Evolutionary conservation across 2,888 invertebrate species (phyloP), one percentile per base, ranked within the genome.

Genomic region (Orchesellides sinensis): DNA sequence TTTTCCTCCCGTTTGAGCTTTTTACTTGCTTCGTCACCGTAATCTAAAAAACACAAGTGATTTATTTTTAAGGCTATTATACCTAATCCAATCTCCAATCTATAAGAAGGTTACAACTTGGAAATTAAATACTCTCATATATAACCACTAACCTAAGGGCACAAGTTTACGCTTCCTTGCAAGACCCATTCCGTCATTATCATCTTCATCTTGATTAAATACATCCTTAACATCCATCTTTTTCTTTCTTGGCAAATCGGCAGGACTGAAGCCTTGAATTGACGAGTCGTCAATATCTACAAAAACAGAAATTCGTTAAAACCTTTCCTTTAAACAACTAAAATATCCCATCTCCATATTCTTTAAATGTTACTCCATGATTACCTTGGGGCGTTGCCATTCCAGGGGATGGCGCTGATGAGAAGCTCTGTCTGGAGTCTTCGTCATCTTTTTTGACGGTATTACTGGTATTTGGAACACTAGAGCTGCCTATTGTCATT

Each of bases 151-250:
- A 94, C 94, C 94, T 89, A 95, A 91, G 88, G 95, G 95, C 89
- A 95, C 94, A 88, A 96, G 91, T 92, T 95, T 96, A 87, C 96
- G 92, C 90, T 94, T 95, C 90, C 94, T 95, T 74, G 91, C 90
- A 40, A 90, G 89, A 79, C 91, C 90, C 65, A 91, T 90, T 78
- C 89, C 90, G 82, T 90, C 91, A 77, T 94, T 94, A 84, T 92
- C 92, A 87, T 95, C 89, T 61, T 89, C 95, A 88, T 96, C 96
- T 81, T 94, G 95, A 90, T 95, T 96, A 89, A 96, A 96, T 2
- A 96, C 96, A 89, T 95, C 95, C 86, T 95, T 94, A 0, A 96
- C 93, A 86, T 95, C 95, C 83, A 95, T 92, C 90, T 95, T 95
- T 90, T 94, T 95, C 89, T 94, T 93, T 84, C 88, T 89, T 32